phyloP scores from a whole-genome alignment of 2,888 invertebrate genomes.

The Lycaena phlaeas region DNA sequence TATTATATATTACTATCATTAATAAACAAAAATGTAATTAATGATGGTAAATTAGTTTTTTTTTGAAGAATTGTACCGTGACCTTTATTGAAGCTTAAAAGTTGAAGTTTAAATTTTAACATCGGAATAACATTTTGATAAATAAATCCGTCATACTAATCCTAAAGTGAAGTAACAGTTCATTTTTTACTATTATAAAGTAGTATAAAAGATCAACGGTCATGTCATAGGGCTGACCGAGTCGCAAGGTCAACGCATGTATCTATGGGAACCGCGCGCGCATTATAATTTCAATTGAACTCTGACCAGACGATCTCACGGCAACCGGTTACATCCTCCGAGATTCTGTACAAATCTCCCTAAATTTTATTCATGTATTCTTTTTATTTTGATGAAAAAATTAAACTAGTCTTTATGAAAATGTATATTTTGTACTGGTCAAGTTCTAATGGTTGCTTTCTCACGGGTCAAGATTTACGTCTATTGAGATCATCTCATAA shows the following conservation, averaged over 20 bases:
- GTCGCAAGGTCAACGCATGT: constrained; percentile 47
- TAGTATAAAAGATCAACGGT: constrained; percentile 52
- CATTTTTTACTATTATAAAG: constrained; percentile 10
- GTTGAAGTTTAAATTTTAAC: too few relatives aligned
- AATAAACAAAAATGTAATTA: too few relatives aligned
- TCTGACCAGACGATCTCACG: constrained; percentile 49
- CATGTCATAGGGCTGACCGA: constrained; percentile 33
- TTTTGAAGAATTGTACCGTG: too few relatives aligned
- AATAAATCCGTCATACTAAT: too few relatives aligned
- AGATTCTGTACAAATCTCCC: constrained; percentile 33
- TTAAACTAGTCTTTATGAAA: constrained; percentile 31
- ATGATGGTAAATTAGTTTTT: too few relatives aligned
- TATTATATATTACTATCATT: too few relatives aligned
- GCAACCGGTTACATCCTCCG: constrained; percentile 33
- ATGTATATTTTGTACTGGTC: constrained; percentile 18
- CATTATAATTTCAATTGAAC: constrained; percentile 35
- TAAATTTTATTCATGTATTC: constrained; percentile 37
- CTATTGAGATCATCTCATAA: background rate
- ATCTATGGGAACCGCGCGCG: constrained; percentile 44
- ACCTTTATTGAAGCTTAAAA: too few relatives aligned
- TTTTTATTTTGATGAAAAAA: constrained; percentile 40
- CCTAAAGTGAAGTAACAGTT: too few relatives aligned
- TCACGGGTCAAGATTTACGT: constrained; percentile 11
- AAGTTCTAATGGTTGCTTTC: constrained; percentile 10
- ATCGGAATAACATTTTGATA: too few relatives aligned